Evolutionary conservation across 1,140 invertebrate species (phyloP), one percentile per base, ranked within the genome.

Genomic region (Colletes latitarsis): DNA sequence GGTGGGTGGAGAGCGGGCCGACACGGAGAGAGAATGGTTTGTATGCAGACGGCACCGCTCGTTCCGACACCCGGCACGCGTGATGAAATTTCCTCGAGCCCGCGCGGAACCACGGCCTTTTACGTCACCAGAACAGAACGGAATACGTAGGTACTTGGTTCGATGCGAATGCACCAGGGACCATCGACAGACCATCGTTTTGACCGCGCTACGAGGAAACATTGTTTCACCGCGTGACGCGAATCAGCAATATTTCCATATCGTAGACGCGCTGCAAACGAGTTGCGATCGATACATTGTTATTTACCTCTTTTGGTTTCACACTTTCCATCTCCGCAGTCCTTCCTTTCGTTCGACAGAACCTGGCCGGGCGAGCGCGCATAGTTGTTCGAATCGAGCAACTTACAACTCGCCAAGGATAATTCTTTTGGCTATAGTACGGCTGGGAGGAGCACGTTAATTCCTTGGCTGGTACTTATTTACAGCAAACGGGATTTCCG

Each of bases 1-100:
- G 55, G 67, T 41, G 53, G 49, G 62, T 66, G 72, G 74, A 46
- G 9, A n/a, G 79, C 64, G 75, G 81, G 81, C 46, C 58, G 57
- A 63, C 21, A 81, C 30, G 74, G 69, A 52, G 63, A 8, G 63
- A 81, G 81, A 68, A 77, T 81, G 85, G 84, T 90, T 90, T 89
- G 89, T 90, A 90, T 90, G 89, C 89, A 90, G 89, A 90, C 89
- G 75, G 83, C 88, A 83, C 77, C 78, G 87, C 81, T 89, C 89
- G 88, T 88, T 90, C 89, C 88, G 86, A 90, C 89, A 88, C 88
- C 86, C 87, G 83, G 71, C 81, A 89, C 86, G 83, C 88, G 89
- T 90, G 89, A 90, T 89, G 88, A 89, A 89, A 90, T 90, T 83
- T 88, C 86, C 85, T 81, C 81, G 87, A 85, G 82, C 81, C 82